Evolutionary conservation across 2,113 vertebrate genomes (phyloP).

Genomic region (Phodopus roborovskii): DNA sequence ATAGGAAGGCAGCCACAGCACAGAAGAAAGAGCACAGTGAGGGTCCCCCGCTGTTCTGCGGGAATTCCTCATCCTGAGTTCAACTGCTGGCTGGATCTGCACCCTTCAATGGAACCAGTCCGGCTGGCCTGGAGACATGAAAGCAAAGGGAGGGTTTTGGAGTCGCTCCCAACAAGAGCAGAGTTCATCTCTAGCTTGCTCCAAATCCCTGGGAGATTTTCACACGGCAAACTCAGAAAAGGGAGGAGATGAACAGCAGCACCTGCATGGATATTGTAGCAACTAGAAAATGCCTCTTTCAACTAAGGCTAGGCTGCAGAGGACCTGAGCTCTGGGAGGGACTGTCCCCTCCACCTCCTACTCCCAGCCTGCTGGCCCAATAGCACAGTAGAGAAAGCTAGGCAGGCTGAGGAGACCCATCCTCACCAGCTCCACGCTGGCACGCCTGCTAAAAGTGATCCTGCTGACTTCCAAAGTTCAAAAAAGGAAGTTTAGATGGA

Average conservation of each 20-base stretch:
- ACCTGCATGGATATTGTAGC: background rate
- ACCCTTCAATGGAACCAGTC: background rate
- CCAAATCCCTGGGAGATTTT: slow-evolving; percentile 18
- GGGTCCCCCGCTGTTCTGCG: background rate
- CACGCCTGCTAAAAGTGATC: background rate
- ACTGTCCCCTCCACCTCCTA: too few species aligned
- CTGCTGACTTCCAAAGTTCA: slow-evolving; percentile 18
- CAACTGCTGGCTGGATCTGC: background rate
- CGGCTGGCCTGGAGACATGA: slow-evolving; percentile 42
- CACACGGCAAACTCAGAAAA: background rate
- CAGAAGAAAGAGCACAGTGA: background rate
- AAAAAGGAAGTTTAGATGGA: slow-evolving; percentile 21
- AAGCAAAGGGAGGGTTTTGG: background rate
- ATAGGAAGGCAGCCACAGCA: background rate
- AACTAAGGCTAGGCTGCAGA: background rate
- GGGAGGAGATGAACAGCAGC: background rate
- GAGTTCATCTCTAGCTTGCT: slow-evolving; percentile 38
- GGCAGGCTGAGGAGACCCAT: background rate
- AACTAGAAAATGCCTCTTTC: background rate
- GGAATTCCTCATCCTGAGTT: slow-evolving; percentile 7
- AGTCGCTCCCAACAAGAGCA: slow-evolving; percentile 29
- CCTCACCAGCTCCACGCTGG: background rate
- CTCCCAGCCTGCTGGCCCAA: background rate
- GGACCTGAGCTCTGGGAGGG: background rate
- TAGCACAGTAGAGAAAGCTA: background rate